Evolutionary conservation across 2,797 vertebrate species (phyloP).

Genomic region (Semaprochilodus insignis): DNA sequence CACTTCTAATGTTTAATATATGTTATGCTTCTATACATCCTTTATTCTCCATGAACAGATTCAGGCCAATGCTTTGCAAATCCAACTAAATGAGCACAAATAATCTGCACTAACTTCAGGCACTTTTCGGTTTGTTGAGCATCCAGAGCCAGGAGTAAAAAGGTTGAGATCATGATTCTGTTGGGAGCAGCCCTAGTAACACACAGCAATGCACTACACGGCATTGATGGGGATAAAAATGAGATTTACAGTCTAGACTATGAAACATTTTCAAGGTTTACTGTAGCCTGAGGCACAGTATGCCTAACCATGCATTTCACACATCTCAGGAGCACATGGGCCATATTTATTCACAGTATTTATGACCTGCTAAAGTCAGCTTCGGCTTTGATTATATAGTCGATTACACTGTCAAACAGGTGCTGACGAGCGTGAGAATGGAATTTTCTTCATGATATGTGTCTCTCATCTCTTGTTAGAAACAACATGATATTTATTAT

Average conservation of each 20-base stretch:
- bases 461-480: neutral
- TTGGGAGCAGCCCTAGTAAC: conserved; percentile 5
- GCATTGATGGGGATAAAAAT: conserved; percentile 32
- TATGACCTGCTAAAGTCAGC: conserved; percentile 26
- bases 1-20: no score
- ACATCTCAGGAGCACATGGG: conserved; percentile 3
- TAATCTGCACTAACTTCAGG: conserved; percentile 7
- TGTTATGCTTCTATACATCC: neutral
- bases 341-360: conserved; percentile 36
- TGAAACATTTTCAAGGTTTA: conserved; percentile 27
- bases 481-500: neutral
- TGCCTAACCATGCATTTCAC: conserved; percentile 19
- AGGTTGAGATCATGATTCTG: neutral
- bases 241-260: conserved; percentile 38
- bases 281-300: conserved; percentile 19
- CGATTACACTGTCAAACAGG: conserved; percentile 11
- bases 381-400: conserved; percentile 22
- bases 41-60: neutral
- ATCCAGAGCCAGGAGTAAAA: neutral
- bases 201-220: neutral
- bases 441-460: neutral
- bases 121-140: neutral
- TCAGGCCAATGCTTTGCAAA: neutral
- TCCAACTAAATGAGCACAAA: neutral
- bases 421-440: neutral